Conservation (phyloP, 2,113 vertebrate genomes). For the Leucopternis melanops region DNA sequence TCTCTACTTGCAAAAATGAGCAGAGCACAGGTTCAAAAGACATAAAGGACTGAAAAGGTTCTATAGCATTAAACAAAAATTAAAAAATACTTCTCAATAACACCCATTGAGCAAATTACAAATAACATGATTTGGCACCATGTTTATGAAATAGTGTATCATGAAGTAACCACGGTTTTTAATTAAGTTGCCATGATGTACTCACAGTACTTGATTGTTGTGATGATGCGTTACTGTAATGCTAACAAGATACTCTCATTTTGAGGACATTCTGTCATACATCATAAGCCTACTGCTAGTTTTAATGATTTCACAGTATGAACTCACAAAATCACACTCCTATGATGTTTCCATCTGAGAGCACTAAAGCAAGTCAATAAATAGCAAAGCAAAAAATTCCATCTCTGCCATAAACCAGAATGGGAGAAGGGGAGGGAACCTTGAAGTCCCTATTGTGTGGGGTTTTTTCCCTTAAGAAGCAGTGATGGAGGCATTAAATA, state of each 20-base stretch:
- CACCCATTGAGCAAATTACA: background rate
- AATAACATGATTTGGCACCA: background rate
- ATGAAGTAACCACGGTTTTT: background rate
- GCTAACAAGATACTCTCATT: background rate
- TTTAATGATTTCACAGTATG: background rate
- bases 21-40: background rate
- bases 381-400: constrained; percentile 21
- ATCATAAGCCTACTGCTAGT: background rate
- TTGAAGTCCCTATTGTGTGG: background rate
- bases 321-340: background rate
- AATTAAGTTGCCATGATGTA: background rate
- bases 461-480: background rate
- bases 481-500: background rate
- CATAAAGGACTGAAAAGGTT: background rate
- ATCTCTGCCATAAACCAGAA: background rate
- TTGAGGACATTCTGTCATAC: background rate
- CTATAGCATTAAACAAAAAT: background rate
- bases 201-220: background rate
- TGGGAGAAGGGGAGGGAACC: background rate
- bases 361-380: constrained; percentile 24
- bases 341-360: constrained; percentile 29
- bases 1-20: background rate
- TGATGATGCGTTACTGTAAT: background rate
- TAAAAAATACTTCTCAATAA: background rate
- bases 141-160: background rate